Evolutionary conservation across 2,888 invertebrate species (phyloP).

Genomic region (Allygus modestus): DNA sequence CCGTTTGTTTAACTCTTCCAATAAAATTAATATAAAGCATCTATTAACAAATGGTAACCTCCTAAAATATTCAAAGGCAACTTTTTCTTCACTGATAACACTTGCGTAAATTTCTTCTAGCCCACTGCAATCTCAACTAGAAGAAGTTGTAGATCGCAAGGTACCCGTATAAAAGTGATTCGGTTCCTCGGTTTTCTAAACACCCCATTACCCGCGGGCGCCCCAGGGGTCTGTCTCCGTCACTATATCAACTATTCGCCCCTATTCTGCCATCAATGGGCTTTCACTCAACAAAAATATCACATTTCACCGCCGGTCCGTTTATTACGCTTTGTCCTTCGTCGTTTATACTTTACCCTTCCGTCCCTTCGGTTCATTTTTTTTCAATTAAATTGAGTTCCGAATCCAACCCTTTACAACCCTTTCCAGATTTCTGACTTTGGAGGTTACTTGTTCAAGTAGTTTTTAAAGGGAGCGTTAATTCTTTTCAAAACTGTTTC

Average conservation of each 20-base stretch:
- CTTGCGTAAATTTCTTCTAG: too few species aligned
- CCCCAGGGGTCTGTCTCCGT: conserved; percentile 14
- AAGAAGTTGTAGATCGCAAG: too few species aligned
- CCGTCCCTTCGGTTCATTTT: background rate
- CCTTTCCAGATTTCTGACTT: conserved; percentile 40
- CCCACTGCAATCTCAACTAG: too few species aligned
- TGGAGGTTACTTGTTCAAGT: background rate
- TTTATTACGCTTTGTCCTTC: conserved; percentile 46
- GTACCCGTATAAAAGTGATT: too few species aligned
- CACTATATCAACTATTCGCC: conserved; percentile 53
- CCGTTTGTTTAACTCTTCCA: too few species aligned
- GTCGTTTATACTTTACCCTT: conserved; percentile 30
- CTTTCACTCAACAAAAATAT: conserved; percentile 46
- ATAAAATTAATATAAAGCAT: too few species aligned
- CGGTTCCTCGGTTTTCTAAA: background rate
- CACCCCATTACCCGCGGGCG: background rate
- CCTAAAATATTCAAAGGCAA: too few species aligned
- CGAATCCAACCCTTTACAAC: conserved; percentile 36
- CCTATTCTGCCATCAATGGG: conserved; percentile 23
- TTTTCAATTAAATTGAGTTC: conserved; percentile 16
- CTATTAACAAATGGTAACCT: too few species aligned
- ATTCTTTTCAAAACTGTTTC: background rate
- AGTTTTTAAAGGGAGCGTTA: background rate
- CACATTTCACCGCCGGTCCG: conserved; percentile 20
- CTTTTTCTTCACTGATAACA: too few species aligned